A percentile compares a stretch with the other conserved stretches of the same genome.
These are phyloP conservation scores for Polyergus mexicanus DNA, from an alignment of 1,140 invertebrate genomes.

Conservation along the genomic window DNA sequence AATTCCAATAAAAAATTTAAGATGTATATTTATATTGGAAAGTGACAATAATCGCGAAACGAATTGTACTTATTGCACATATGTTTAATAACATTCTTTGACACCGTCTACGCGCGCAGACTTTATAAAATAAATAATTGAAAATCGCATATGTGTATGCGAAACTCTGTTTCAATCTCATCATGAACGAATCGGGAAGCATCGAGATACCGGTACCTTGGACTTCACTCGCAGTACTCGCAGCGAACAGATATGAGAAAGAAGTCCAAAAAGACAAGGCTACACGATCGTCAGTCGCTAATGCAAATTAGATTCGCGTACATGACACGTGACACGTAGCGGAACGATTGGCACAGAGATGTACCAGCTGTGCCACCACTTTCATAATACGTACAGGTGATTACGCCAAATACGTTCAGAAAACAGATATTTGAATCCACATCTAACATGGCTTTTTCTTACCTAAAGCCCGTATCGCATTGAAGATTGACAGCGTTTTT, in stretches of 20 bases:
- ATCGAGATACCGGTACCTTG: slow-evolving; percentile 54
- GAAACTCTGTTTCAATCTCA: neutral
- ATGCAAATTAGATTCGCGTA: slow-evolving; percentile 56
- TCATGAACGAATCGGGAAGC: neutral
- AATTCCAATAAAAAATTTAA: neutral
- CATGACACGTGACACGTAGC: slow-evolving; percentile 74
- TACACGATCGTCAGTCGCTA: slow-evolving; percentile 32
- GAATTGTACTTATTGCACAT: slow-evolving; percentile 26
- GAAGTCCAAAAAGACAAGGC: slow-evolving; percentile 4
- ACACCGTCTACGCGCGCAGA: neutral
- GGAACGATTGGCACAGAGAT: slow-evolving; percentile 26
- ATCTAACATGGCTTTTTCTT: too few relatives aligned
- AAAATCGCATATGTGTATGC: neutral
- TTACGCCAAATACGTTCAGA: slow-evolving; percentile 3
- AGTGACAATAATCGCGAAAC: neutral
- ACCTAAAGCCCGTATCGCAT: too few relatives aligned
- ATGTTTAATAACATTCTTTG: slow-evolving; percentile 57
- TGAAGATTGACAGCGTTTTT: too few relatives aligned
- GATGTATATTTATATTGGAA: too few relatives aligned
- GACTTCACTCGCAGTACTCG: slow-evolving; percentile 10
- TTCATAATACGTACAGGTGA: neutral
- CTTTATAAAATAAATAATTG: slow-evolving; percentile 23
- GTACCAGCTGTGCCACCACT: slow-evolving; percentile 13
- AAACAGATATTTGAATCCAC: neutral
- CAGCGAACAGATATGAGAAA: slow-evolving; percentile 36